A percentile compares a stretch with the other conserved stretches of the same genome.
phyloP scores from a whole-genome alignment of 2,113 vertebrate genomes.

The Platichthys stellatus region DNA sequence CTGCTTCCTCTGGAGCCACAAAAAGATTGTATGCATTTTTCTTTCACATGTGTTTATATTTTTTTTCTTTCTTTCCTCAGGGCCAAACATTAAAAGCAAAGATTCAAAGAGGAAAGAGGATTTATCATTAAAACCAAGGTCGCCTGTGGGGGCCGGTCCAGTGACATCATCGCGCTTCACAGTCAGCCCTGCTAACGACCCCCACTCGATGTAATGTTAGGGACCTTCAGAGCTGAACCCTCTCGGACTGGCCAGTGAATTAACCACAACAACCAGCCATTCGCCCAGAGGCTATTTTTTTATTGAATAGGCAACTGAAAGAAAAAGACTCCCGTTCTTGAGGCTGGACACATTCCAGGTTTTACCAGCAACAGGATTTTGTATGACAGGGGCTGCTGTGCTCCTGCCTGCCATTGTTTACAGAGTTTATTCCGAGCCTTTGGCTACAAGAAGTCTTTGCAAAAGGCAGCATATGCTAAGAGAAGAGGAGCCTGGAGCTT shows the following conservation, averaged over 20 bases:
- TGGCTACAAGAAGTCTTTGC: constrained; percentile 62
- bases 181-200: constrained; percentile 90
- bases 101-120: constrained; percentile 89
- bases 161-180: constrained; percentile 91
- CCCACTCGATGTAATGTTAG: constrained; percentile 79
- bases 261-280: constrained; percentile 71
- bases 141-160: constrained; percentile 71
- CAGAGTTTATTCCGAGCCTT: constrained; percentile 70
- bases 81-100: constrained; percentile 81
- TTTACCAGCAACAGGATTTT: constrained; percentile 80
- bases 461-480: constrained; percentile 65
- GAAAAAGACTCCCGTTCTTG: constrained; percentile 76
- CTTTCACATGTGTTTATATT: not conserved
- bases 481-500: constrained; percentile 74
- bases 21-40: no score
- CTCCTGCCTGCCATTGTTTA: constrained; percentile 73
- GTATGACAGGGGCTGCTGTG: constrained; percentile 67
- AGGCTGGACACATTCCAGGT: constrained; percentile 80
- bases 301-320: constrained; percentile 76
- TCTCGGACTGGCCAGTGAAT: constrained; percentile 63
- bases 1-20: no score
- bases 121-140: constrained; percentile 75
- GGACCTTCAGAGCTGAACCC: constrained; percentile 60
- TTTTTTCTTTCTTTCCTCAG: constrained; percentile 64
- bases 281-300: constrained; percentile 84